A percentile compares a stretch with the other conserved stretches of the same genome.
Evolutionary conservation across 1,140 invertebrate genomes (phyloP).

Genomic region (Eueides isabella): DNA sequence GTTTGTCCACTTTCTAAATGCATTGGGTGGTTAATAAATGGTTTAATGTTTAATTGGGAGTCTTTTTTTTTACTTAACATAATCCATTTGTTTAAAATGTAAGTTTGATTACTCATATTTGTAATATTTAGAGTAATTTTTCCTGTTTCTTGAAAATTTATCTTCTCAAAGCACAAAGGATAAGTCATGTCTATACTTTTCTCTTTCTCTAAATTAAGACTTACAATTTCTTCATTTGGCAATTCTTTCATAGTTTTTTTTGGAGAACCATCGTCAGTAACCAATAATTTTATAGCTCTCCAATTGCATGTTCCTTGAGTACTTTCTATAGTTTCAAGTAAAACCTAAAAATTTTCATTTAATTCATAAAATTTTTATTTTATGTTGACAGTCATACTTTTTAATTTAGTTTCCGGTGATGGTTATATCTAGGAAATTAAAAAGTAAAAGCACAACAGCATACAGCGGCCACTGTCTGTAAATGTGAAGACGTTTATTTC

Average conservation of each 20-base stretch:
- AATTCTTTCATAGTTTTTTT: conserved; percentile 22
- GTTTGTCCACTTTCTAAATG: conserved; percentile 56
- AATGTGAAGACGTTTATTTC: no score
- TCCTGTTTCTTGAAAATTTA: conserved; percentile 52
- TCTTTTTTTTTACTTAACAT: conserved; percentile 64
- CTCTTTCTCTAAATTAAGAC: conserved; percentile 54
- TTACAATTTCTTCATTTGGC: conserved; percentile 49
- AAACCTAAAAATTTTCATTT: conserved; percentile 65
- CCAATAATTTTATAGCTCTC: conserved; percentile 84
- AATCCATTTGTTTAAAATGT: conserved; percentile 70
- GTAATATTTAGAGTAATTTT: conserved; percentile 51
- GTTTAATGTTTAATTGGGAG: conserved; percentile 60
- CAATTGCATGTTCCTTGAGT: conserved; percentile 84
- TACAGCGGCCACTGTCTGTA: no score
- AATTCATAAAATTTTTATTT: neutral
- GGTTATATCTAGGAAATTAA: neutral
- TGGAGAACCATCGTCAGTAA: conserved; percentile 39
- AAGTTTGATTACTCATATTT: conserved; percentile 61
- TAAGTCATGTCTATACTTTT: conserved; percentile 58
- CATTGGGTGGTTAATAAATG: conserved; percentile 57
- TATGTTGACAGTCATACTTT: neutral
- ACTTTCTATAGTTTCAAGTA: conserved; percentile 86
- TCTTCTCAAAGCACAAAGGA: conserved; percentile 63
- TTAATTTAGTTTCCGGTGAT: neutral
- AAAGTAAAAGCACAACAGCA: no score